Percentiles rank a stretch among this genome's conserved stretches.
phyloP scores from a whole-genome alignment of 2,113 vertebrate species.

The Odobenus rosmarus region DNA sequence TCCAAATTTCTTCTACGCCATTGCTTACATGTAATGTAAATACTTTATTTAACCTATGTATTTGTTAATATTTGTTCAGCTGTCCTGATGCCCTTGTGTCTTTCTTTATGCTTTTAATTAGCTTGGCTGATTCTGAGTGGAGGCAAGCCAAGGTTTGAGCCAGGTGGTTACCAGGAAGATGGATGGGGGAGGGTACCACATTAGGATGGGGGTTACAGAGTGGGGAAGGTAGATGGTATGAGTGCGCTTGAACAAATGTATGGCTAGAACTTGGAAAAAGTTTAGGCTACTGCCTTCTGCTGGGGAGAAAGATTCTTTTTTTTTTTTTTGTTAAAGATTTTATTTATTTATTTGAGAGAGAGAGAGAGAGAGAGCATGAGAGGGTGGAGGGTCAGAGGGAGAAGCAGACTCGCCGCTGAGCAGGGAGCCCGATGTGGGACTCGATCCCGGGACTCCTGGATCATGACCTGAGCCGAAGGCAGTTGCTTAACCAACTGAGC shows the following conservation, averaged over 20 bases:
- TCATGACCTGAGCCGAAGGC: too few species aligned
- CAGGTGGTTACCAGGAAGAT: slow-evolving; percentile 40
- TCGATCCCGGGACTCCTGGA: too few species aligned
- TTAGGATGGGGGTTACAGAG: not conserved
- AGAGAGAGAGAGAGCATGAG: too few species aligned
- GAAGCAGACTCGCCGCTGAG: too few species aligned
- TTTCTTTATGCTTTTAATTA: slow-evolving; percentile 72
- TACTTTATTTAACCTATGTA: not conserved
- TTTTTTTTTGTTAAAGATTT: too few species aligned
- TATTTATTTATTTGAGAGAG: too few species aligned
- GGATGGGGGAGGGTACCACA: not conserved
- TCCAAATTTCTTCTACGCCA: slow-evolving; percentile 34
- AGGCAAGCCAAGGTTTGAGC: slow-evolving; percentile 37
- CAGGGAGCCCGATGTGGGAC: too few species aligned
- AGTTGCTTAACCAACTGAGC: too few species aligned
- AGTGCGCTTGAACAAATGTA: not conserved
- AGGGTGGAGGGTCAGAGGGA: too few species aligned
- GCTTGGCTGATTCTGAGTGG: slow-evolving; percentile 44
- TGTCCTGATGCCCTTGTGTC: slow-evolving; percentile 49
- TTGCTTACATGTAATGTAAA: slow-evolving; percentile 45
- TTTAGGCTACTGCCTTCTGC: slow-evolving; percentile 14
- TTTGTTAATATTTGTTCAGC: slow-evolving; percentile 68
- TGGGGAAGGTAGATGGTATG: not conserved
- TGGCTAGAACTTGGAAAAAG: not conserved
- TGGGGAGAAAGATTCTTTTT: not conserved